Base-by-base conservation (phyloP, 1,140 invertebrate species). In the Sycobia sp. region DNA sequence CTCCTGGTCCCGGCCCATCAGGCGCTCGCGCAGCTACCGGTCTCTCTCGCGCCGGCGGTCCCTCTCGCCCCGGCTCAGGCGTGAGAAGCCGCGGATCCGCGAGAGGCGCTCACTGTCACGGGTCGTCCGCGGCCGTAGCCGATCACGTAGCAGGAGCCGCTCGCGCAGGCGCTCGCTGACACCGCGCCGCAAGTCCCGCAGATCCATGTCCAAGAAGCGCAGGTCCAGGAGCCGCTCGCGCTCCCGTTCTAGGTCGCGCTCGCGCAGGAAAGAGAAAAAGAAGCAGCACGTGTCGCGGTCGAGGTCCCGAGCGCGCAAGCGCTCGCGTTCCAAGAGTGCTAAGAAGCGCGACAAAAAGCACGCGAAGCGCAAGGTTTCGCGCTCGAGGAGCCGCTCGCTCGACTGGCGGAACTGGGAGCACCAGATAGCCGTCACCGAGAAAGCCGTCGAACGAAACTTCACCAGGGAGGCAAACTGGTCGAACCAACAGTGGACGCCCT, bases 401-500 rank as follows among this genome's bases (percentile, higher is more conserved):
- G 74, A 76, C 0, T 25, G 44, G 1, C 53, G 46, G 1, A 49
- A 34, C 32, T 81, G 78, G 79, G 76, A 79, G 2, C 69, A 46
- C 14, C 50, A 47, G 32, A 14, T 62, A 0, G 23, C 71, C 9
- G 16, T 70, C 0, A 65, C 47, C 4, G 78, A 80, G 29, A 82
- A 81, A 43, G 62, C 57, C 1, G 36, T 73, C 0, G 77, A 77
- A 0, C 71, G 70, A 3, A 71, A 73, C 0, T 49, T 70, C 0
- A 67, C 67, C 5, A 72, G 74, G 7, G 44, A 69, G 0, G 70
- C 72, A 1, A 68, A 53, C 10, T 67, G 73, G 9, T 73, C 75
- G 73, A 38, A 73, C 73, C 0, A n/a, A n/a, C n/a, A 79, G 5
- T 82, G 79, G 77, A 81, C 83, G 1, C 76, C 79, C 0, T 84